Conservation (phyloP, 2,113 vertebrate genomes). For the Parus major region DNA sequence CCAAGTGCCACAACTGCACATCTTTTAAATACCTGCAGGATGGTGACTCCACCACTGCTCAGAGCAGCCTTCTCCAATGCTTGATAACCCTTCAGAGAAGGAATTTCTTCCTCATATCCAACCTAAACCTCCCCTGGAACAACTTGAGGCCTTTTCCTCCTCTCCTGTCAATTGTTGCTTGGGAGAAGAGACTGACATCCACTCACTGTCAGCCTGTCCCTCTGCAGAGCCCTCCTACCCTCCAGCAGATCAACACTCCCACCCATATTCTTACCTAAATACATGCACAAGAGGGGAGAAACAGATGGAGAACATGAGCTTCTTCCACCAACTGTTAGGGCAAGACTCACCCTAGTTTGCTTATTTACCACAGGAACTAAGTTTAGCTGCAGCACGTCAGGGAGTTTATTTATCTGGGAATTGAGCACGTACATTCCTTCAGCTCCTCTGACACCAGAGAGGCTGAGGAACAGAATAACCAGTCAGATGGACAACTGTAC, state of each 20-base stretch:
- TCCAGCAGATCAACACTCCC: not conserved
- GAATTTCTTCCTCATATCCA: not conserved
- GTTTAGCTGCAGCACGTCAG: not conserved
- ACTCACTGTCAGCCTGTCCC: not conserved
- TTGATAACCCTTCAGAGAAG: not conserved
- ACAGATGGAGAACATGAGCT: conserved; percentile 3
- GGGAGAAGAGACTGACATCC: not conserved
- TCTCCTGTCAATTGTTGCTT: not conserved
- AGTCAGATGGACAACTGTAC: not conserved
- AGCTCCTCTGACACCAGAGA: not conserved
- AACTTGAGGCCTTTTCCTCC: not conserved
- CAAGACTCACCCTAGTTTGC: not conserved
- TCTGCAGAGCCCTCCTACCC: not conserved
- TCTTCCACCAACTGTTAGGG: not conserved
- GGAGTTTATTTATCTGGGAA: not conserved
- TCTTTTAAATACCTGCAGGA: not conserved
- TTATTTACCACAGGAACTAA: not conserved
- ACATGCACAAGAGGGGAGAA: not conserved
- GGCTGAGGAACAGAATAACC: not conserved
- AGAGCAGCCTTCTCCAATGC: not conserved
- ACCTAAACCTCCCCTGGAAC: not conserved
- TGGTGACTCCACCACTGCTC: not conserved
- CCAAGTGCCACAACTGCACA: not conserved
- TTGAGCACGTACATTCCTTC: not conserved
- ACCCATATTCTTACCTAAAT: not conserved